Percentiles rank a stretch among this genome's conserved stretches.
Conservation (phyloP, 2,113 vertebrate genomes). For the Charina bottae region DNA sequence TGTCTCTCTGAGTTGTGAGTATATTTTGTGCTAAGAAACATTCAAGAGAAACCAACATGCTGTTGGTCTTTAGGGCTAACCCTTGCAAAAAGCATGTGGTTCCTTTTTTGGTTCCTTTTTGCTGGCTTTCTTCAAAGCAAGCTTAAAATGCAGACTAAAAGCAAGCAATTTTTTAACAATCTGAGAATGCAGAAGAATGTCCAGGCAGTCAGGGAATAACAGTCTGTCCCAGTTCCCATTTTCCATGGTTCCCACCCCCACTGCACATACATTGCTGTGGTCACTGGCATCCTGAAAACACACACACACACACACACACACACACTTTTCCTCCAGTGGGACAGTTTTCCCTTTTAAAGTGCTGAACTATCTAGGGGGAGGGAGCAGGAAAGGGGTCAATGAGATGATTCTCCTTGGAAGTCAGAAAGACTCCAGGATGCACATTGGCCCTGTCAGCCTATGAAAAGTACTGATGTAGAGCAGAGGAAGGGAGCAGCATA, state of each 20-base stretch:
- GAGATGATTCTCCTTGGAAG: no score
- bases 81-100: slow-evolving; percentile 12
- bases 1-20: neutral
- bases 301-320: neutral
- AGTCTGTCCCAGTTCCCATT: slow-evolving; percentile 60
- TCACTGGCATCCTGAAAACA: slow-evolving; percentile 43
- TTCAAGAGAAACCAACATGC: neutral
- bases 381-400: neutral
- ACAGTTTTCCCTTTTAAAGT: neutral
- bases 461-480: neutral
- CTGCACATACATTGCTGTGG: slow-evolving; percentile 38
- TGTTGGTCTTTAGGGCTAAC: neutral
- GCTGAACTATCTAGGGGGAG: neutral
- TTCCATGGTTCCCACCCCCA: slow-evolving; percentile 37
- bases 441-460: neutral
- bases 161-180: slow-evolving; percentile 40
- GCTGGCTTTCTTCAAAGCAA: slow-evolving; percentile 31
- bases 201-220: slow-evolving; percentile 62
- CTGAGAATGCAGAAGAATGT: slow-evolving; percentile 56
- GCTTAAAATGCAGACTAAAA: slow-evolving; percentile 42
- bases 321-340: slow-evolving; percentile 7
- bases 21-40: slow-evolving; percentile 5
- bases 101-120: neutral
- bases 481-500: neutral
- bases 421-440: neutral